Conservation (phyloP, 2,888 invertebrate genomes). For the Ormyrus labotus region DNA sequence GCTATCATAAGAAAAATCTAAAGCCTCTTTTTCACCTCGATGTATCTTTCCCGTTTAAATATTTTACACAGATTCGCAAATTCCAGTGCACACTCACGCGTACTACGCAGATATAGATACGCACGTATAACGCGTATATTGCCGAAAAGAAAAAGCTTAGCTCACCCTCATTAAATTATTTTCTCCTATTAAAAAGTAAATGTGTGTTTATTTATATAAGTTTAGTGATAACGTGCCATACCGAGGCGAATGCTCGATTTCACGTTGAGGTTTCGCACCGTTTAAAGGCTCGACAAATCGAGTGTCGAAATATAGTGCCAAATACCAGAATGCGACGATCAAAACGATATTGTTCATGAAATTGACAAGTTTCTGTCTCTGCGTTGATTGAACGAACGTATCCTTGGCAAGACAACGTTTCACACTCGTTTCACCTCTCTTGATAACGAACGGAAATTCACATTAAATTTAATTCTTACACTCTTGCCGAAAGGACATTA, state of each 20-base stretch:
- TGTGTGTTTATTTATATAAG: constrained; percentile 45
- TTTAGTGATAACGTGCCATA: constrained; percentile 32
- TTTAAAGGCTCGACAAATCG: constrained; percentile 17
- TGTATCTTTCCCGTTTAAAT: constrained; percentile 33
- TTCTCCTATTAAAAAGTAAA: constrained; percentile 47
- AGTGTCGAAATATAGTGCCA: constrained; percentile 39
- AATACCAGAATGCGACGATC: constrained; percentile 33
- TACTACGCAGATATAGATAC: constrained; percentile 33
- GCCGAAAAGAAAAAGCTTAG: constrained; percentile 44
- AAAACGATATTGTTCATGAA: constrained; percentile 44
- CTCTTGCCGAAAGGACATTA: constrained; percentile 7
- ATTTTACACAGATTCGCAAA: constrained; percentile 48
- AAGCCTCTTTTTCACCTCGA: constrained; percentile 12
- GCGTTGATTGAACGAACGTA: constrained; percentile 26
- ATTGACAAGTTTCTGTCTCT: constrained; percentile 40
- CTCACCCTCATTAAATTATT: constrained; percentile 35
- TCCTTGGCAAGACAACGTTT: constrained; percentile 15
- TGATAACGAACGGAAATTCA: not conserved
- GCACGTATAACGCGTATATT: constrained; percentile 47
- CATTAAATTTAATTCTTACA: not conserved
- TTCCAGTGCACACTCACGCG: constrained; percentile 31
- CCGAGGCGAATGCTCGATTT: constrained; percentile 36
- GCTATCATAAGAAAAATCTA: constrained; percentile 43
- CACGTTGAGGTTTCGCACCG: constrained; percentile 33
- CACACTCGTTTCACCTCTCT: not conserved